Conservation (phyloP, 2,888 invertebrate genomes). For the Agonopterix heracliana region DNA sequence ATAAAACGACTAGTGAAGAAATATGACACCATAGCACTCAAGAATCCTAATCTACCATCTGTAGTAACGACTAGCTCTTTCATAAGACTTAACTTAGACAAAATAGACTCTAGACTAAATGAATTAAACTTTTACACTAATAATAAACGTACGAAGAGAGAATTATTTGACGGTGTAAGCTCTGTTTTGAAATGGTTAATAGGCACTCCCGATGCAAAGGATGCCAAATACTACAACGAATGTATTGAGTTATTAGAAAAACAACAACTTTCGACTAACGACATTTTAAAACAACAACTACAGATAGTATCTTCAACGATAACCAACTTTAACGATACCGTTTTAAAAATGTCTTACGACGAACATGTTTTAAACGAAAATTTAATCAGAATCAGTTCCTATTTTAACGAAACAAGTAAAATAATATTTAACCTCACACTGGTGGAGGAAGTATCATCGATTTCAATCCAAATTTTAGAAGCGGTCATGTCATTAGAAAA, state of each 20-base stretch:
- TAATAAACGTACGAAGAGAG: slow-evolving; percentile 19
- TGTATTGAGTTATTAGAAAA: slow-evolving; percentile 25
- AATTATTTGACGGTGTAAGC: slow-evolving; percentile 25
- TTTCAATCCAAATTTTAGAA: slow-evolving; percentile 21
- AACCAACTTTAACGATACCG: slow-evolving; percentile 20
- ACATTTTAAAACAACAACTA: slow-evolving; percentile 18
- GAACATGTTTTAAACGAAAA: slow-evolving; percentile 22
- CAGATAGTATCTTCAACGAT: slow-evolving; percentile 24
- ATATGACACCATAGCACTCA: slow-evolving; percentile 9
- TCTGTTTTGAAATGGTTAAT: slow-evolving; percentile 24
- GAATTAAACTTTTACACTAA: not conserved
- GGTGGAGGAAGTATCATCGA: slow-evolving; percentile 18
- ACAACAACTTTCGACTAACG: slow-evolving; percentile 16
- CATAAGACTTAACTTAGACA: slow-evolving; percentile 10
- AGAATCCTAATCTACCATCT: slow-evolving; percentile 11
- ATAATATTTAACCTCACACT: slow-evolving; percentile 17
- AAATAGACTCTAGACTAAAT: not conserved
- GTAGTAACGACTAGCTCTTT: slow-evolving; percentile 14
- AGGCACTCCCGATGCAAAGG: slow-evolving; percentile 17
- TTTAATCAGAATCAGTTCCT: slow-evolving; percentile 14
- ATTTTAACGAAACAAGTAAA: slow-evolving; percentile 16
- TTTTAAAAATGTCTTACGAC: slow-evolving; percentile 21
- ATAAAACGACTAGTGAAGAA: slow-evolving; percentile 13
- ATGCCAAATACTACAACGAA: slow-evolving; percentile 17
- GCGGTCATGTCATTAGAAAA: no score